Conservation (phyloP, 2,888 invertebrate species). For the Agriotes lineatus region DNA sequence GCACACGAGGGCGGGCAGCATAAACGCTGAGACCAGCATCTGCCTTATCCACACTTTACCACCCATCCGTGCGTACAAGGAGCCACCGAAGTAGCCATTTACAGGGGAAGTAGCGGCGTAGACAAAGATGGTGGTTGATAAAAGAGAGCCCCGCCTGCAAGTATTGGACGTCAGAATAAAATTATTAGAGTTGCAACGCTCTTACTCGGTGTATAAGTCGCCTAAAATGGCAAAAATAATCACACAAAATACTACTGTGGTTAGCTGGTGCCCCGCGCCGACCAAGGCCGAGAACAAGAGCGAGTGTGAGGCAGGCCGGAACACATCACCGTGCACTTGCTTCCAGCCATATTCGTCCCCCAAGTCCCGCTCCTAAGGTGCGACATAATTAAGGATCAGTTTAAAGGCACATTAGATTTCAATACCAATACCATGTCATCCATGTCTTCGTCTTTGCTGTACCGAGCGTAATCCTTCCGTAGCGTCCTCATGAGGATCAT, state of each 20-base stretch:
- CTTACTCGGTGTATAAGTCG: conserved; percentile 96
- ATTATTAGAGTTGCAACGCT: conserved; percentile 75
- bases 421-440: conserved; percentile 85
- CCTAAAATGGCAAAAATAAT: conserved; percentile 97
- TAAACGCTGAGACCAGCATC: conserved; percentile 95
- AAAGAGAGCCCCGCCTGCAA: conserved; percentile 86
- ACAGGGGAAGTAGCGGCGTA: conserved; percentile 99
- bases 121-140: conserved; percentile 98
- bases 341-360: conserved; percentile 99
- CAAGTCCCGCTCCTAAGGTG: conserved; percentile 94
- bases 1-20: conserved; percentile 93
- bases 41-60: conserved; percentile 98
- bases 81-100: conserved; percentile 98
- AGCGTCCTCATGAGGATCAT: conserved; percentile 99
- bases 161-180: neutral
- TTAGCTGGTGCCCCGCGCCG: conserved; percentile 95
- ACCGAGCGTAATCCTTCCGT: conserved; percentile 99
- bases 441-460: conserved; percentile 98
- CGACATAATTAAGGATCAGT: no score
- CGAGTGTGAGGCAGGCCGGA: conserved; percentile 92
- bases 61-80: conserved; percentile 95
- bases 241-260: conserved; percentile 92
- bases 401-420: no score
- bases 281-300: conserved; percentile 94
- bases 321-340: conserved; percentile 99